Conservation (phyloP, 2,888 invertebrate genomes). For the Plusia festucae region DNA sequence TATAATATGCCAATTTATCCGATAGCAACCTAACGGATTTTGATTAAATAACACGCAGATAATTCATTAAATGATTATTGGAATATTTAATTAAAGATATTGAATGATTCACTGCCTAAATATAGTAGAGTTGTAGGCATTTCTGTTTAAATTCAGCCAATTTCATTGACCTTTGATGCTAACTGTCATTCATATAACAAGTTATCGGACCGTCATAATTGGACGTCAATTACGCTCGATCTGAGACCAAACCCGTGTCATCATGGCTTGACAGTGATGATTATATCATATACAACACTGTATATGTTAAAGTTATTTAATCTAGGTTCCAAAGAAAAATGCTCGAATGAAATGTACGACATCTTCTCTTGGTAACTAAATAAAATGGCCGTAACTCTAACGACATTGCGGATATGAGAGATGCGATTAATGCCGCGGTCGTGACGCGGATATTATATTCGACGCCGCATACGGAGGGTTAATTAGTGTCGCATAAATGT, state of each 20-base stretch:
- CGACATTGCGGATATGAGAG: constrained; percentile 21
- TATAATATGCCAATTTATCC: too few species aligned
- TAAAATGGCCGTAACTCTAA: constrained; percentile 28
- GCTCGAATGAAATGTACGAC: constrained; percentile 8
- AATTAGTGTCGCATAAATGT: constrained; percentile 6
- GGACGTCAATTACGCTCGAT: neutral
- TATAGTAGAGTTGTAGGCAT: too few species aligned
- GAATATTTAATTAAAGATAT: too few species aligned
- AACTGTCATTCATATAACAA: neutral
- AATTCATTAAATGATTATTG: too few species aligned
- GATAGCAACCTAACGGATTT: too few species aligned
- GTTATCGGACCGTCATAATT: constrained; percentile 4
- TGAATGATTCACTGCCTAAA: too few species aligned
- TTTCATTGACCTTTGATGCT: neutral
- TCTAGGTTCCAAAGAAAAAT: neutral
- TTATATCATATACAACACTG: neutral
- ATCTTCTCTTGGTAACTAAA: constrained; percentile 18
- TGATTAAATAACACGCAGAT: too few species aligned
- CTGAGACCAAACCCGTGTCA: neutral
- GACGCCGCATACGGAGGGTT: constrained; percentile 11
- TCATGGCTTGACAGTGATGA: neutral
- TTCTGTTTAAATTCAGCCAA: neutral
- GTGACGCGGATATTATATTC: constrained; percentile 22
- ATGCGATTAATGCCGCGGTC: constrained; percentile 33
- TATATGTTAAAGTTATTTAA: neutral